Percentiles rank a stretch among this genome's conserved stretches.
Conservation (phyloP, 2,113 vertebrate genomes). For the Regulus satrapa region DNA sequence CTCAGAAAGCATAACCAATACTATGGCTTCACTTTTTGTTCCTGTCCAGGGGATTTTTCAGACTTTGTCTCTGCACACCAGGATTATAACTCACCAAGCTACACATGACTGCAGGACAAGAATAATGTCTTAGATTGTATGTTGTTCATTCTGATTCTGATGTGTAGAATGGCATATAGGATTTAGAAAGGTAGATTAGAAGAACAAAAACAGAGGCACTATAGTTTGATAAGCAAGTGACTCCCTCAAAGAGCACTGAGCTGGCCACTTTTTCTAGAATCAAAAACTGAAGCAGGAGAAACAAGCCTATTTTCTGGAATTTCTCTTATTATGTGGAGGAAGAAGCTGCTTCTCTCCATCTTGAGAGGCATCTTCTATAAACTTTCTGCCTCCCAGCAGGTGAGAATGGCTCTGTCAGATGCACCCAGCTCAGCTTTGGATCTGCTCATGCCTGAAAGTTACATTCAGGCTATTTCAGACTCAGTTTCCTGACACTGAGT, state of each 20-base stretch:
- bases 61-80: neutral
- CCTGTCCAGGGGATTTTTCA: neutral
- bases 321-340: neutral
- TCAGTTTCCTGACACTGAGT: neutral
- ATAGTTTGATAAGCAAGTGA: neutral
- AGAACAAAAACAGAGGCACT: neutral
- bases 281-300: neutral
- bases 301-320: neutral
- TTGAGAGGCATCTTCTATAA: neutral
- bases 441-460: neutral
- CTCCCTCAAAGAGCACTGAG: neutral
- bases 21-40: neutral
- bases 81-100: neutral
- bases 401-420: neutral
- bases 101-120: neutral
- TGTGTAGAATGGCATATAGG: neutral
- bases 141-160: neutral
- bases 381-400: neutral
- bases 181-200: neutral
- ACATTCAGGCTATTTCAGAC: neutral
- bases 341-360: neutral
- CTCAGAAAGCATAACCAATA: neutral
- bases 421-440: accelerated
- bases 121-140: neutral
- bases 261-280: neutral